Evolutionary conservation across 2,113 vertebrate species (phyloP), one percentile per base, ranked within the genome.

Genomic region (Syrmaticus mikado): DNA sequence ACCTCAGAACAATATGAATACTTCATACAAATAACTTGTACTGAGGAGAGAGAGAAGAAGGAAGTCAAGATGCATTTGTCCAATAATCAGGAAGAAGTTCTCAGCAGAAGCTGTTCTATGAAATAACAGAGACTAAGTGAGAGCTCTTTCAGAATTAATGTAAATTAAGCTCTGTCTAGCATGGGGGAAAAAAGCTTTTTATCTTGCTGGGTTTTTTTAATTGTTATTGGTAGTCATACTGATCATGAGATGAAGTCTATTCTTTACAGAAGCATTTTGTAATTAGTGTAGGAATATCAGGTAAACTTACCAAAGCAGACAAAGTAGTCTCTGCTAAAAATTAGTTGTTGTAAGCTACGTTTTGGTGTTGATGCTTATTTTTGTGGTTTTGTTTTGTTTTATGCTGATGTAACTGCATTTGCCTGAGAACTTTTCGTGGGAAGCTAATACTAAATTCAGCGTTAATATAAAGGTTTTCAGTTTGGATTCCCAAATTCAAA

Each of bases 121-220:
- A 78, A 86, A 77, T 83, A 64, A 78, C 7, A 8, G 12, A 86
- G 55, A 68, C 3, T 1, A 74, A 80, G 20, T 41, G 27, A 50
- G 41, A 86, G 30, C 34, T 90, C 65, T 84, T 41, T 83, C 50
- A 67, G 82, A 90, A 78, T 89, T 90, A 62, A 53, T 92, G 46
- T 21, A 65, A 87, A 82, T 90, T 90, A 89, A 82, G 38, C 13
- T 92, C 20, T 90, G 32, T 67, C 28, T 81, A 74, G 46, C 17
- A 36, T 58, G 30, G 83, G 83, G 27, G 24, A 74, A 81, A 79
- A 78, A 73, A 34, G 4, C 67, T 28, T 94, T 68, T 85, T 76
- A 82, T 76, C 68, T 62, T 87, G 19, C 64, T 67, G 20, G 8
- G 10, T 9, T 11, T 7, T 89, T 87, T 86, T 78, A 78, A 81